Percentiles rank a stretch among this genome's conserved stretches.
These are phyloP conservation scores for Helarctos malayanus DNA, from an alignment of 2,797 vertebrate genomes.

Conservation along the genomic window DNA sequence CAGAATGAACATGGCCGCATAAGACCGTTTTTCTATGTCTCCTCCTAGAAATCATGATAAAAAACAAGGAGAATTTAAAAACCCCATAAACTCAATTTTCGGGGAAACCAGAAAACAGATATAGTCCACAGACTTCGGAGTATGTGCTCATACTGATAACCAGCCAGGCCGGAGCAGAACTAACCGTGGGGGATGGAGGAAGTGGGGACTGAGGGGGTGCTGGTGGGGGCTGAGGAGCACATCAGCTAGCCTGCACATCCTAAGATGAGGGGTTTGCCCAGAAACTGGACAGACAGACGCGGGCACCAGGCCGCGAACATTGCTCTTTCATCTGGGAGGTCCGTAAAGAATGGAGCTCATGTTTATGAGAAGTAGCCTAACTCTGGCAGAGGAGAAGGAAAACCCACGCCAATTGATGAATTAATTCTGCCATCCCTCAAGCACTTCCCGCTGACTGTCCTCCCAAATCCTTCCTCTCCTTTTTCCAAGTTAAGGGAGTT, in stretches of 20 bases:
- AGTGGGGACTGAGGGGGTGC: accelerated
- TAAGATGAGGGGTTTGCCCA: background rate
- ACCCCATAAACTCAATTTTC: background rate
- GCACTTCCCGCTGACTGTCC: background rate
- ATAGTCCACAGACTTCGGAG: background rate
- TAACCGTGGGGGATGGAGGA: accelerated
- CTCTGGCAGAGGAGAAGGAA: background rate
- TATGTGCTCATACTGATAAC: accelerated
- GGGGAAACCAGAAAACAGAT: background rate
- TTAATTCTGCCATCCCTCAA: accelerated
- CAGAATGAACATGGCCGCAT: accelerated
- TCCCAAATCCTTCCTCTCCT: background rate
- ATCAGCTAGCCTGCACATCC: accelerated
- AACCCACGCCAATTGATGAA: accelerated
- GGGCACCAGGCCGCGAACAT: no score
- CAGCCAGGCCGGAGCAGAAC: background rate
- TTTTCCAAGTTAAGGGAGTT: accelerated
- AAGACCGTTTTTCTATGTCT: background rate
- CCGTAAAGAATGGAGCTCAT: background rate
- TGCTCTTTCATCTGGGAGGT: background rate
- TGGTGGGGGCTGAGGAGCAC: accelerated
- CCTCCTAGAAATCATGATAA: background rate
- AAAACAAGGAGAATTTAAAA: background rate
- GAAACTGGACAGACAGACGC: background rate
- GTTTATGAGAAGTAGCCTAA: background rate